A percentile compares a stretch with the other conserved stretches of the same genome.
Conservation (phyloP, 2,888 invertebrate genomes). For the Rhingia campestris region DNA sequence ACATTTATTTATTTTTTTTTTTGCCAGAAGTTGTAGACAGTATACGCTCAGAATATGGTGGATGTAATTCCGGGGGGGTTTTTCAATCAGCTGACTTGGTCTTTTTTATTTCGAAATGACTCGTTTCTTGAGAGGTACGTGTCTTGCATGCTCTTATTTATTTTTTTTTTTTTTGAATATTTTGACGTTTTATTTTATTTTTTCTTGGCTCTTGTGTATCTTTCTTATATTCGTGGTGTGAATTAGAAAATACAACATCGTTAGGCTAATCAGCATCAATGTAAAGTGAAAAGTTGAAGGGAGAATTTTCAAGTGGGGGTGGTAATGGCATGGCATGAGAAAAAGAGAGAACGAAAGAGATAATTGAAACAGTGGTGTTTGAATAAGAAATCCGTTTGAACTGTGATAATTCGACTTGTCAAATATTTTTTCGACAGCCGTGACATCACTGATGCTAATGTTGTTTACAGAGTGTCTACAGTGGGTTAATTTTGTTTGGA, state of each 20-base stretch:
- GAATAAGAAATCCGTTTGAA: no score
- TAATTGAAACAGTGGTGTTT: neutral
- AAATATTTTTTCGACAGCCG: no score
- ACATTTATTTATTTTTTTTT: slow-evolving; percentile 1
- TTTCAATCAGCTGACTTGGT: slow-evolving; percentile 46
- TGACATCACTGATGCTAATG: no score
- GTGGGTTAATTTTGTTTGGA: no score
- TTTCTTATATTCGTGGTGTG: slow-evolving; percentile 36
- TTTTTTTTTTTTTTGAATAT: neutral
- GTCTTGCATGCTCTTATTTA: neutral
- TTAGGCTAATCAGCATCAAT: slow-evolving; percentile 53
- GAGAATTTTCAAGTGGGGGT: neutral
- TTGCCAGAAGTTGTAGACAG: slow-evolving; percentile 27
- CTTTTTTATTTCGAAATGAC: slow-evolving; percentile 10
- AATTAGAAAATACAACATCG: slow-evolving; percentile 36
- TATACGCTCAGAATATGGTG: slow-evolving; percentile 15
- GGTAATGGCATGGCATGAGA: neutral
- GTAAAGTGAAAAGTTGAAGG: neutral
- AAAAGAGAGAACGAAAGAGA: neutral
- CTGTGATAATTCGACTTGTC: no score
- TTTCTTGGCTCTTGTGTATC: slow-evolving; percentile 12
- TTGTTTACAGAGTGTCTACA: no score
- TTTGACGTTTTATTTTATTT: slow-evolving; percentile 29
- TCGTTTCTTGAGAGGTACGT: no score
- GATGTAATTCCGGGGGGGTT: slow-evolving; percentile 22